These are phyloP conservation scores for Tetranychus truncatus DNA, from an alignment of 2,888 invertebrate genomes.

Conservation along the genomic window DNA sequence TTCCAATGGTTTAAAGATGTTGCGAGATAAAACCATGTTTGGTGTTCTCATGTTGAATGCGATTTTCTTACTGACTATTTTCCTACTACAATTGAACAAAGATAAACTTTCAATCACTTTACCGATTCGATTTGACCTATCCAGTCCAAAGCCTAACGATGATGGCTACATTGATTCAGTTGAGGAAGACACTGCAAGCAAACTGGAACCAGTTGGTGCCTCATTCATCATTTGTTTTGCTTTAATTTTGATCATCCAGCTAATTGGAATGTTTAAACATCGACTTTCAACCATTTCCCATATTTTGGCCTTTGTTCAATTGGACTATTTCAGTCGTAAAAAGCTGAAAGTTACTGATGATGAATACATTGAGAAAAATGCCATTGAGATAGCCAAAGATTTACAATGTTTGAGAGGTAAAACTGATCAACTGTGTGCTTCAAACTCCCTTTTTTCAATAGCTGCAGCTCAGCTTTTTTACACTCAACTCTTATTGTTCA, in stretches of 20 bases:
- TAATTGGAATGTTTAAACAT: slow-evolving; percentile 94
- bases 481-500: too few species aligned
- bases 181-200: not conserved
- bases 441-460: too few species aligned
- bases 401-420: slow-evolving; percentile 9
- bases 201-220: slow-evolving; percentile 41
- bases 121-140: not conserved
- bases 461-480: too few species aligned
- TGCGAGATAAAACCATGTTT: slow-evolving; percentile 82
- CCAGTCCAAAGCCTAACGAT: not conserved
- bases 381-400: slow-evolving; percentile 8
- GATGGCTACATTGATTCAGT: not conserved
- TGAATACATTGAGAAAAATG: not conserved
- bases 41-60: slow-evolving; percentile 97
- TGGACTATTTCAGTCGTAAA: slow-evolving; percentile 51
- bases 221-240: slow-evolving; percentile 95
- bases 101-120: slow-evolving; percentile 1
- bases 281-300: slow-evolving; percentile 89
- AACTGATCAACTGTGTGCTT: not conserved
- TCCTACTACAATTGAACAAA: slow-evolving; percentile 91
- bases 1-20: slow-evolving; percentile 70
- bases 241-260: slow-evolving; percentile 81
- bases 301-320: slow-evolving; percentile 78
- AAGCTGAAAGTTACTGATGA: not conserved
- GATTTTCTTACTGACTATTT: slow-evolving; percentile 91